Evolutionary conservation across 1,140 invertebrate species (phyloP).

Genomic region (Dolichoris vasculosae): DNA sequence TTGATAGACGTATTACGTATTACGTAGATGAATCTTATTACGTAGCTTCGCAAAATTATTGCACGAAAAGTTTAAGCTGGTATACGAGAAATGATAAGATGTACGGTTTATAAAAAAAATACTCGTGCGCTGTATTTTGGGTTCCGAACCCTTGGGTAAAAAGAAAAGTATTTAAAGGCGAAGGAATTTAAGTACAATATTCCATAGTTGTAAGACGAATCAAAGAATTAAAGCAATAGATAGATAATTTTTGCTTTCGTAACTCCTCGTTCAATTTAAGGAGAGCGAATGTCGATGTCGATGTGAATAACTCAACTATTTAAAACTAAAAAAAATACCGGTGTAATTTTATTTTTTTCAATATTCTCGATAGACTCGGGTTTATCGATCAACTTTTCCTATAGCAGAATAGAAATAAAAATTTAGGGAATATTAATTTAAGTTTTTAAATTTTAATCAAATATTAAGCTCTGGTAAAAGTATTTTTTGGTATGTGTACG

Average conservation of each 20-base stretch:
- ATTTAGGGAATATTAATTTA: conserved; percentile 15
- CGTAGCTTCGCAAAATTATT: no score
- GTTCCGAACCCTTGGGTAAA: no score
- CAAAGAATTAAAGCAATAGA: neutral
- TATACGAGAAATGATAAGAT: no score
- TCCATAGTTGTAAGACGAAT: neutral
- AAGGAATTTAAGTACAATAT: neutral
- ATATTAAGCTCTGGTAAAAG: neutral
- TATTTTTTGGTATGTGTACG: neutral
- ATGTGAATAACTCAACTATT: conserved; percentile 3
- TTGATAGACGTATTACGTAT: no score
- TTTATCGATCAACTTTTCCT: neutral
- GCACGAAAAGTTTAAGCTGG: no score
- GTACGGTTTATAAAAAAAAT: no score
- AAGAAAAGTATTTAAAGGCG: neutral
- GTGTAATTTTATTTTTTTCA: neutral
- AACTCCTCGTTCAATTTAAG: conserved; percentile 19
- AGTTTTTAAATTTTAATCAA: neutral
- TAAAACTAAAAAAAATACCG: neutral
- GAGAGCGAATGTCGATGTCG: conserved; percentile 45
- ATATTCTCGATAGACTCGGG: neutral
- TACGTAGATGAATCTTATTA: no score
- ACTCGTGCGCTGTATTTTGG: no score
- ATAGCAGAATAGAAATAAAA: neutral
- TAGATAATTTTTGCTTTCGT: neutral